phyloP scores from a whole-genome alignment of 2,113 vertebrate genomes.

The Tragelaphus buxtoni region DNA sequence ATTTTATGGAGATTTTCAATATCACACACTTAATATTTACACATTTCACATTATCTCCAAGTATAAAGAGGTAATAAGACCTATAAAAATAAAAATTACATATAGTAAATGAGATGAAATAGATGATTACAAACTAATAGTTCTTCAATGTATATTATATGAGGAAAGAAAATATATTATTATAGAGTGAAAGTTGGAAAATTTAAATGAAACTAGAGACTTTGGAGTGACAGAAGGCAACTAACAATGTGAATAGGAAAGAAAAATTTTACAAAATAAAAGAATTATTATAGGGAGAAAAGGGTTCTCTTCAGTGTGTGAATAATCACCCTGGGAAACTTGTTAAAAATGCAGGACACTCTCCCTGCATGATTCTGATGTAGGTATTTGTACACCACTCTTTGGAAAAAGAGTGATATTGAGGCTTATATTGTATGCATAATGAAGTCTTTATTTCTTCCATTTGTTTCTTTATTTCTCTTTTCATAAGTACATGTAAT shows the following conservation, averaged over 20 bases:
- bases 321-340: not conserved
- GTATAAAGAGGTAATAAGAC: conserved; percentile 1
- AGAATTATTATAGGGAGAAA: not conserved
- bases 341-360: not conserved
- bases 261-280: not conserved
- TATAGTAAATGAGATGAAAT: not conserved
- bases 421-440: not conserved
- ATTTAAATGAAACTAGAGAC: not conserved
- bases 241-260: not conserved
- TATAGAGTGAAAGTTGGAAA: conserved; percentile 15
- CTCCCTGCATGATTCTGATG: not conserved
- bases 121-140: not conserved
- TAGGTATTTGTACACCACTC: not conserved
- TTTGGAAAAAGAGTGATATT: not conserved
- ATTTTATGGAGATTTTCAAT: conserved; percentile 26
- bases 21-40: not conserved
- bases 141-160: not conserved
- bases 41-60: not conserved
- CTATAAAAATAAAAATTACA: not conserved
- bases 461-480: not conserved
- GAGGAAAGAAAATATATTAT: conserved; percentile 16
- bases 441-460: not conserved
- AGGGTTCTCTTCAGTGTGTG: not conserved
- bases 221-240: not conserved
- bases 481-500: not conserved